Percentiles rank a stretch among this genome's conserved stretches.
These are phyloP conservation scores for Agapornis canus DNA, from an alignment of 2,797 vertebrate genomes.

Conservation along the genomic window DNA sequence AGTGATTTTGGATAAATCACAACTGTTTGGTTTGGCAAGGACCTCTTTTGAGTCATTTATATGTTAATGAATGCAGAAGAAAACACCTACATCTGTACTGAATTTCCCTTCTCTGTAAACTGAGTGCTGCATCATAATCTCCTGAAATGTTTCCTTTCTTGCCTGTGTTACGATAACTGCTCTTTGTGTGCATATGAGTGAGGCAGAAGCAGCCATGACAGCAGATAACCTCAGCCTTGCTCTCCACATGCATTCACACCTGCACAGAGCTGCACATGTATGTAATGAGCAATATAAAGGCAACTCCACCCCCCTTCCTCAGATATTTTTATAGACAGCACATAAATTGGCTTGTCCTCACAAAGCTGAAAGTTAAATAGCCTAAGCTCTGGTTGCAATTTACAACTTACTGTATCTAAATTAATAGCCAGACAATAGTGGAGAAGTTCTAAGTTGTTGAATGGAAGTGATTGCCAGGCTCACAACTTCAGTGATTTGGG, in stretches of 20 bases:
- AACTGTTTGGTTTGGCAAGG: constrained; percentile 26
- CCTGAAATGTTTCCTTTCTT: not conserved
- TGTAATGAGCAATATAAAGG: not conserved
- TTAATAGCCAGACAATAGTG: not conserved
- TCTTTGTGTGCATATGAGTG: not conserved
- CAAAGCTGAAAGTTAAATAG: not conserved
- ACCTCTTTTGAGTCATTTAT: not conserved
- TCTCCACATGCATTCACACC: not conserved
- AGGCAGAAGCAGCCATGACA: not conserved
- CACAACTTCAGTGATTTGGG: not conserved
- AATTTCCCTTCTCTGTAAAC: constrained; percentile 6
- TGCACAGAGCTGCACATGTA: not conserved
- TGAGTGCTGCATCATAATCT: not conserved
- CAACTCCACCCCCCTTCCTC: not conserved
- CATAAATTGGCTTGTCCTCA: not conserved
- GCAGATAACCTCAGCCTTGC: not conserved
- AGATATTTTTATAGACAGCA: rapidly evolving
- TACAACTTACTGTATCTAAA: not conserved
- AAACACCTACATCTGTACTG: not conserved
- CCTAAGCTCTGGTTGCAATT: not conserved
- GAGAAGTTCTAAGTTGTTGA: not conserved
- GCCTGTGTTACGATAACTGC: not conserved
- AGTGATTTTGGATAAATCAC: constrained; percentile 7
- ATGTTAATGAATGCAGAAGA: not conserved
- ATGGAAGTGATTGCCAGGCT: not conserved